These are phyloP conservation scores for Halcyon senegalensis DNA, from an alignment of 2,113 vertebrate species.

Conservation along the genomic window DNA sequence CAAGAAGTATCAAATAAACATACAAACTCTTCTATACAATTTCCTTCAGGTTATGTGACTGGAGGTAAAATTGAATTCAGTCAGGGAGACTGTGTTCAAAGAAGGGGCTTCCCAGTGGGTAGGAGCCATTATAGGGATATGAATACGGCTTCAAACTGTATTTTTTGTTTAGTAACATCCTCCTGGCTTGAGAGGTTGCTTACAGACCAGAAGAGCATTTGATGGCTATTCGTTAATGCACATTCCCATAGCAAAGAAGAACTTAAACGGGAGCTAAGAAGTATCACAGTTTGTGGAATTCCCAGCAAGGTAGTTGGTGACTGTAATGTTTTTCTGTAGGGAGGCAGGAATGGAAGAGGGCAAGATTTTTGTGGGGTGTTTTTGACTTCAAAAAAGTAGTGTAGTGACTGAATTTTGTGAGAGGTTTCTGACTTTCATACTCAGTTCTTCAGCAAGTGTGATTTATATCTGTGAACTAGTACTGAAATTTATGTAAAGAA, in stretches of 20 bases:
- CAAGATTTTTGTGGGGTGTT: not conserved
- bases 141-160: not conserved
- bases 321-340: not conserved
- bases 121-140: not conserved
- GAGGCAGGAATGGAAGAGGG: not conserved
- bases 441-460: not conserved
- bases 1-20: not conserved
- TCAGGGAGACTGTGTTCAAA: not conserved
- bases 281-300: not conserved
- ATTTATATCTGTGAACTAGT: not conserved
- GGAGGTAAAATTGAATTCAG: not conserved
- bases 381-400: not conserved
- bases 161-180: not conserved
- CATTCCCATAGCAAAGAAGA: not conserved
- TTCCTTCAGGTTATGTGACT: not conserved
- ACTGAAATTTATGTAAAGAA: not conserved
- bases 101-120: not conserved
- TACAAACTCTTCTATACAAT: not conserved
- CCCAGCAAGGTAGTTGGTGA: not conserved
- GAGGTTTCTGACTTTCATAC: not conserved
- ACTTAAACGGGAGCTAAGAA: not conserved
- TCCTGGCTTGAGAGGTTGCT: not conserved
- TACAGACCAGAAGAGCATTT: not conserved
- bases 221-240: not conserved
- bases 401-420: not conserved